Evolutionary conservation across 2,113 vertebrate species (phyloP).

Genomic region (Oreochromis tanganicae): DNA sequence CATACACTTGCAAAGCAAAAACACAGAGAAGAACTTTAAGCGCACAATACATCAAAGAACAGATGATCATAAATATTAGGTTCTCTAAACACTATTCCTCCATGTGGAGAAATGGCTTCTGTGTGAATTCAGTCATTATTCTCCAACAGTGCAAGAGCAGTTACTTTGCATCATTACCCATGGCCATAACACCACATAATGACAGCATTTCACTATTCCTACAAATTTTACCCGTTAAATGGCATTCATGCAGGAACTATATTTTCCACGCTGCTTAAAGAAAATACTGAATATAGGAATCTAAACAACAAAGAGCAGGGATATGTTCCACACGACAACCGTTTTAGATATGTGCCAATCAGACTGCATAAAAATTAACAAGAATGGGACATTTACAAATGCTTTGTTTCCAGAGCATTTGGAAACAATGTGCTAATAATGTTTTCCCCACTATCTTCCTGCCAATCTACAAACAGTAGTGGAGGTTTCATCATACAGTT

Average conservation of each 20-base stretch:
- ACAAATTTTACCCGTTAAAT: conserved; percentile 1
- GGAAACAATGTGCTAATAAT: background rate
- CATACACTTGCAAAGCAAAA: background rate
- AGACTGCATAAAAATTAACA: background rate
- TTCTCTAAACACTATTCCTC: conserved; percentile 38
- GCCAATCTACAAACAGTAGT: background rate
- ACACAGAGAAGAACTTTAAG: background rate
- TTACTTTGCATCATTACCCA: conserved; percentile 50
- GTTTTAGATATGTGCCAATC: background rate
- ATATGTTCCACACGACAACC: background rate
- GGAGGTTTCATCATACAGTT: background rate
- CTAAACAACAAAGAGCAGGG: background rate
- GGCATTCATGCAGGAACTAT: background rate
- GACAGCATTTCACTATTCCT: conserved; percentile 18
- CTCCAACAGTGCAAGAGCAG: conserved; percentile 21
- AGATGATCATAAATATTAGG: conserved; percentile 17
- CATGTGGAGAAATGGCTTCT: conserved; percentile 42
- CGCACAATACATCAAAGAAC: background rate
- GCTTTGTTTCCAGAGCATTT: background rate
- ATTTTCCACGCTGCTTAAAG: conserved; percentile 15
- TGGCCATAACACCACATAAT: conserved; percentile 44
- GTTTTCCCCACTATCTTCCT: background rate
- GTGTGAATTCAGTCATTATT: conserved; percentile 40
- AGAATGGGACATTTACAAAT: background rate
- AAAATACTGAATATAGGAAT: background rate